Evolutionary conservation across 2,113 vertebrate species (phyloP), one percentile per base, ranked within the genome.

Genomic region (Ursus arctos): DNA sequence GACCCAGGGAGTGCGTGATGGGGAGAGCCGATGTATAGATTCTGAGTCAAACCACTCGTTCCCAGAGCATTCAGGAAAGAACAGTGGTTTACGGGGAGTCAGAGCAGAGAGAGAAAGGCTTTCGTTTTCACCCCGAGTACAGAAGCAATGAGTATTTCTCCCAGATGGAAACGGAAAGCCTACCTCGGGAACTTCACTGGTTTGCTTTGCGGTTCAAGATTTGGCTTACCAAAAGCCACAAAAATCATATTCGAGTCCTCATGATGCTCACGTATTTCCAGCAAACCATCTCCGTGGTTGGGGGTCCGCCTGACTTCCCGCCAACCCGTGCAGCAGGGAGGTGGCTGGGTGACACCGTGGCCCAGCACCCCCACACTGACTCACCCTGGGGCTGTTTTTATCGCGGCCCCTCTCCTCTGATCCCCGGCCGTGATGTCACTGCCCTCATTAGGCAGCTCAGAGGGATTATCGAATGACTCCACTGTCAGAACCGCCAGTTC

Each of bases 381-480:
- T 97, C 81, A 51, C 93, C 93, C 76, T 28, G 22, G 31, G 74
- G 95, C 96, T 97, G 90, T 97, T 89, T 98, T 61, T 95, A 94
- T 84, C 93, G 88, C 79, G 91, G 36, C 40, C 88, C 65, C 83
- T 94, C 93, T 97, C 82, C 93, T 90, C 63, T 1, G 55, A 79
- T 82, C 43, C 4, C 81, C 65, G 51, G 97, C 76, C 31, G 3
- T 97, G 93, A 88, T 74, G 85, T 91, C 88, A 90, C 87, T 40
- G 24, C 89, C 90, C 94, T 97, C 87, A 65, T 94, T 90, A 80
- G 94, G 93, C 97, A 11, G 74, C 59, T 90, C 87, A 14, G 72
- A 95, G 43, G 61, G 91, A 91, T 90, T 97, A 95, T 96, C 98
- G 93, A 97, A 96, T 97, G 98, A 92, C 88, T 40, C 80, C 28